phyloP scores from a whole-genome alignment of 1,140 invertebrate genomes.

The Papilio machaon region DNA sequence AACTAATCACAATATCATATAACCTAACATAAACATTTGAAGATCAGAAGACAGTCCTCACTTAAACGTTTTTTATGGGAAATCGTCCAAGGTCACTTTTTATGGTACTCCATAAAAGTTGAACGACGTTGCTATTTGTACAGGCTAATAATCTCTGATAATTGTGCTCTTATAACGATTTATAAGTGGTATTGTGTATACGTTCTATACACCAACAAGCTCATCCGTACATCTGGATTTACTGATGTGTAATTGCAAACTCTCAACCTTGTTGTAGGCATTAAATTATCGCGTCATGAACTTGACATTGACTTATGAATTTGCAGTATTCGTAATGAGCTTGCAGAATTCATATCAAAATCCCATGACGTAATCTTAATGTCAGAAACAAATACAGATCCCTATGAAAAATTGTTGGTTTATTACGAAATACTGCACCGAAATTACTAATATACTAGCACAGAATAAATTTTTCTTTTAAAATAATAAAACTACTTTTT shows the following conservation, averaged over 20 bases:
- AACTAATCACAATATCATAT: not conserved
- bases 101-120: too few species aligned
- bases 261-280: constrained; percentile 4
- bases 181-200: not conserved
- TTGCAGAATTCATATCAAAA: constrained; percentile 16
- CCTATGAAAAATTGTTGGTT: not conserved
- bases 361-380: not conserved
- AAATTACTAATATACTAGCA: too few species aligned
- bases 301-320: constrained; percentile 29
- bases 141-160: too few species aligned
- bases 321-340: constrained; percentile 7
- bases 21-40: too few species aligned
- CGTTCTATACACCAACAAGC: not conserved
- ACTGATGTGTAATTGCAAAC: constrained; percentile 12
- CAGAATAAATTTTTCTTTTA: too few species aligned
- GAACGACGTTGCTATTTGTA: too few species aligned
- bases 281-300: constrained; percentile 17
- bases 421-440: not conserved
- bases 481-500: not conserved
- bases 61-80: too few species aligned
- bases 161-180: too few species aligned
- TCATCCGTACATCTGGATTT: not conserved
- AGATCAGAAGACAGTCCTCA: too few species aligned
- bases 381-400: not conserved
- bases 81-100: too few species aligned